These are phyloP conservation scores for Polyommatus iphigenia DNA, from an alignment of 2,888 invertebrate genomes.

Conservation along the genomic window DNA sequence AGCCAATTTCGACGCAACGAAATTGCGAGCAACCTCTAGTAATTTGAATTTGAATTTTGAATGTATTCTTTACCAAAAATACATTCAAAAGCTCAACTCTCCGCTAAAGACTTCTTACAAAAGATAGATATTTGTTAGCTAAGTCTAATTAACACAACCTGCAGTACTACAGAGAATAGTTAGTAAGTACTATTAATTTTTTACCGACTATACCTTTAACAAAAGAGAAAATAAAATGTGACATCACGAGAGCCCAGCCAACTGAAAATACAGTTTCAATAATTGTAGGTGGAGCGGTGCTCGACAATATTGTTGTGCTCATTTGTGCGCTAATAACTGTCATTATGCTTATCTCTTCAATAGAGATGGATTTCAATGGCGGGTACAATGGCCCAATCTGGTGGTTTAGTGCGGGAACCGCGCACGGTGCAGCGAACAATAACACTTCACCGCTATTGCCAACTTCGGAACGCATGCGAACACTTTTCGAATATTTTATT, in stretches of 20 bases:
- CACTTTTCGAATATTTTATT: conserved; percentile 8
- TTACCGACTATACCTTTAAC: background rate
- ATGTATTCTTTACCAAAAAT: too few species aligned
- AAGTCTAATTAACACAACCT: background rate
- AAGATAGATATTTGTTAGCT: background rate
- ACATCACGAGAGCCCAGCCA: background rate
- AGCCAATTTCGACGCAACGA: too few species aligned
- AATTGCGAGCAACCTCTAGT: too few species aligned
- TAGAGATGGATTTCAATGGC: conserved; percentile 29
- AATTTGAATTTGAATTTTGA: too few species aligned
- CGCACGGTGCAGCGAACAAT: conserved; percentile 24
- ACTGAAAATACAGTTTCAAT: conserved; percentile 19
- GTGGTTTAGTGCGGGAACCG: conserved; percentile 27
- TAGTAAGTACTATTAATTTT: background rate
- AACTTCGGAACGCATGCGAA: conserved; percentile 19
- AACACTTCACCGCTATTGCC: conserved; percentile 25
- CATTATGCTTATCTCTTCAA: conserved; percentile 25
- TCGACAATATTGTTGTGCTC: conserved; percentile 23
- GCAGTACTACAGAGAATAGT: background rate
- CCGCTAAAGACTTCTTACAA: background rate
- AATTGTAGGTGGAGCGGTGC: background rate
- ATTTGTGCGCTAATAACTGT: conserved; percentile 28
- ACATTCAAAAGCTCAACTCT: too few species aligned
- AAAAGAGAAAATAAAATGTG: background rate
- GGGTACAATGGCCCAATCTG: conserved; percentile 25